Evolutionary conservation across 2,888 invertebrate species (phyloP), one percentile per base, ranked within the genome.

Genomic region (Harpalus rubripes): DNA sequence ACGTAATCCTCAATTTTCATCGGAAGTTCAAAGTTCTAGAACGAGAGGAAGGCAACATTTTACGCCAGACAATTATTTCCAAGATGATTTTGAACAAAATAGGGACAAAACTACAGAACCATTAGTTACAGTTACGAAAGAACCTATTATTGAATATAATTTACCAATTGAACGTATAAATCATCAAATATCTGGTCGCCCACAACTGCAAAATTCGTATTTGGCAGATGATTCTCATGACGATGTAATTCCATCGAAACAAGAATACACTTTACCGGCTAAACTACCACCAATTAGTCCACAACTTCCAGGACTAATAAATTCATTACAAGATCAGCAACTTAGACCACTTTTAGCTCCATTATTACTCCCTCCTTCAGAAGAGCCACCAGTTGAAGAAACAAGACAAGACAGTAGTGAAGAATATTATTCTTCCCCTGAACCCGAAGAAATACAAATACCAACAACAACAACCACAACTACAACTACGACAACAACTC

Each of bases 251-350:
- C 61, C 41, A 10, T 26, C 59, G 16, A 61, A 76, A 32, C 84
- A 56, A 41, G 68, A 85, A 80, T 85, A 93, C 58, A 92, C 92
- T 82, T 88, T 94, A 58, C 93, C 93, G 1, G 92, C 93, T 0
- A 92, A 94, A 86, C 89, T 94, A 18, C 93, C 94, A 0, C 91
- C 93, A 0, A 91, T 94, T 63, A 93, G 93, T 15, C 93, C 94
- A 0, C 93, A 93, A 86, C 90, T 94, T 39, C 94, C 94, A 0
- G 93, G 93, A 0, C 89, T 94, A 26, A 93, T 94, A 0, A 94
- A 94, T 87, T 93, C 93, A 41, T 90, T 95, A 44, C 91, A 94
- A 87, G 94, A 94, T 85, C 90, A 90, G 87, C 89, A 90, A n/a
- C 88, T 91, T n/a, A 87, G 90, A 72, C 89, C 90, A 15, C 87